Conservation (phyloP, 2,797 vertebrate genomes). For the Myripristis murdjan region DNA sequence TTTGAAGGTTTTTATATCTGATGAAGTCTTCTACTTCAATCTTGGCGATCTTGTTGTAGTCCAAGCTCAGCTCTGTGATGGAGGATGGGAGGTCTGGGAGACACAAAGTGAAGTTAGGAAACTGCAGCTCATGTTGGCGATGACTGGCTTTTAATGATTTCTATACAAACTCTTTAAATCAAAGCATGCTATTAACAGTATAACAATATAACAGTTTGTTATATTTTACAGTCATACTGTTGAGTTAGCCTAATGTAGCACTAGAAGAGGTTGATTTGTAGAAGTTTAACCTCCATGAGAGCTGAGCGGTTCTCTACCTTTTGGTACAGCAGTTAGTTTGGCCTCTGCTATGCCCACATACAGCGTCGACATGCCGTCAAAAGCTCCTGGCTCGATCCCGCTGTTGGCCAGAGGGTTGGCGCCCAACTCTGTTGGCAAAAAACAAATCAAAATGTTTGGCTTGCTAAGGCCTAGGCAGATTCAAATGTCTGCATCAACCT, state of each 20-base stretch:
- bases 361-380: constrained; percentile 91
- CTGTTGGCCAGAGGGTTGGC: constrained; percentile 94
- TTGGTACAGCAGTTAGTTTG: constrained; percentile 93
- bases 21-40: constrained; percentile 96
- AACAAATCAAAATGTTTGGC: constrained; percentile 38
- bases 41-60: constrained; percentile 94
- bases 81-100: constrained; percentile 87
- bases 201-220: too few species aligned
- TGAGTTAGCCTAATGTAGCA: too few species aligned
- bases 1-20: constrained; percentile 93
- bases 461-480: background rate
- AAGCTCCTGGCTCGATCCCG: constrained; percentile 94
- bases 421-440: constrained; percentile 90
- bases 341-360: constrained; percentile 95
- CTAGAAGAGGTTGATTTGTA: too few species aligned
- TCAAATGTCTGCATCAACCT: background rate
- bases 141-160: too few species aligned
- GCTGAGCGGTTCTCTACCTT: constrained; percentile 85
- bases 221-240: too few species aligned
- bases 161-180: too few species aligned
- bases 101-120: constrained; percentile 15
- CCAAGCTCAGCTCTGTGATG: constrained; percentile 93
- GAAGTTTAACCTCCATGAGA: background rate
- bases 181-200: too few species aligned
- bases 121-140: too few species aligned